Evolutionary conservation across 2,888 invertebrate genomes (phyloP).

Genomic region (Eustalomyia histrio): DNA sequence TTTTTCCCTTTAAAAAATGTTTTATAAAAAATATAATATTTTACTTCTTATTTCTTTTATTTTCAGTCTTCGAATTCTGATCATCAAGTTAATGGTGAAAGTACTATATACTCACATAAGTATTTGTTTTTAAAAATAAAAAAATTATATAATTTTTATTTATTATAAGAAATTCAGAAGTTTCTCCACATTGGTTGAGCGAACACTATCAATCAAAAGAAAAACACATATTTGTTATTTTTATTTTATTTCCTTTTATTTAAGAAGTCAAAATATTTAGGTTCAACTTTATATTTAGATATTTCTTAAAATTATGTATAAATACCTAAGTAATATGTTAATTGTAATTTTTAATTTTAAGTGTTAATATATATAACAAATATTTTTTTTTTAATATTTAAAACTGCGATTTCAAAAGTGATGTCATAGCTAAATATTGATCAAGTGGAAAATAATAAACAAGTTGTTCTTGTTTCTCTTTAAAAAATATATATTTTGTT

Average conservation of each 20-base stretch:
- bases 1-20: too few species aligned
- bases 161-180: too few species aligned
- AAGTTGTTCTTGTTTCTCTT: background rate
- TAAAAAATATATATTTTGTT: background rate
- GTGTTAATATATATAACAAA: slow-evolving; percentile 3
- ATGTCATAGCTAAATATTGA: background rate
- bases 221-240: background rate
- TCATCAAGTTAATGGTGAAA: too few species aligned
- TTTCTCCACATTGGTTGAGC: too few species aligned
- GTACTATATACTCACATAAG: too few species aligned
- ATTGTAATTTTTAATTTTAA: slow-evolving; percentile 20
- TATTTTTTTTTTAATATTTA: slow-evolving; percentile 16
- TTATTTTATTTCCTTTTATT: background rate
- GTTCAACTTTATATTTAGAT: slow-evolving; percentile 22
- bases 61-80: too few species aligned
- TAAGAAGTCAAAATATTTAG: background rate
- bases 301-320: slow-evolving; percentile 47
- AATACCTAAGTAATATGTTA: slow-evolving; percentile 49
- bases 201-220: too few species aligned
- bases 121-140: too few species aligned
- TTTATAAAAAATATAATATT: too few species aligned
- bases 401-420: slow-evolving; percentile 11
- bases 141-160: too few species aligned
- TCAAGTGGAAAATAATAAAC: slow-evolving; percentile 20
- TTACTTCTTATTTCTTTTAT: too few species aligned